Conservation (phyloP, 2,888 invertebrate genomes). For the Sesamia inferens region DNA sequence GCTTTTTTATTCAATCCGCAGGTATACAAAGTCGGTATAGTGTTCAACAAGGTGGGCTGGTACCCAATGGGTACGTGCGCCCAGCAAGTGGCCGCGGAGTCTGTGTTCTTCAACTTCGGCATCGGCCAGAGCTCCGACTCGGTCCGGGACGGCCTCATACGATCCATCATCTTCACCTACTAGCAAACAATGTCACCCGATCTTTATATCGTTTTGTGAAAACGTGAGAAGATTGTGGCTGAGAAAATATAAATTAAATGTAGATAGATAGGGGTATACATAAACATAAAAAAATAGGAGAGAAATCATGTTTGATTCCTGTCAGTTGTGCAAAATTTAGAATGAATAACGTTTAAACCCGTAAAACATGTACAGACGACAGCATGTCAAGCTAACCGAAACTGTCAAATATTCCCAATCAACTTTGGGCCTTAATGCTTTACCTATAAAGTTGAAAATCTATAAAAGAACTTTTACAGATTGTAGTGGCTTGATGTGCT, state of each 20-base stretch:
- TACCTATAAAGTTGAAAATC: no score
- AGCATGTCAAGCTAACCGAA: no score
- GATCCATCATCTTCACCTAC: conserved; percentile 93
- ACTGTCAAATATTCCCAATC: no score
- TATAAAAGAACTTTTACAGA: no score
- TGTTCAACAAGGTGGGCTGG: conserved; percentile 95
- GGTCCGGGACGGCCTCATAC: conserved; percentile 93
- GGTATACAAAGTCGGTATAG: conserved; percentile 95
- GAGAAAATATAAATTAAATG: background rate
- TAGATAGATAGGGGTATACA: background rate
- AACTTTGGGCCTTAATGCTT: no score
- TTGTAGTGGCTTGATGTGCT: no score
- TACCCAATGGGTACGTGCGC: conserved; percentile 95
- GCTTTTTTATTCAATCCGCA: conserved; percentile 87
- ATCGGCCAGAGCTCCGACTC: conserved; percentile 93
- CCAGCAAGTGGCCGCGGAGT: conserved; percentile 92
- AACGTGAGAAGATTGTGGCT: conserved; percentile 39
- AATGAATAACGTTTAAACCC: no score
- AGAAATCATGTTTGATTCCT: no score
- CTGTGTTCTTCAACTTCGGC: conserved; percentile 94
- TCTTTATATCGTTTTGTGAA: conserved; percentile 51
- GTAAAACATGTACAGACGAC: no score
- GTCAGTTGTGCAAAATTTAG: no score
- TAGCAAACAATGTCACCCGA: conserved; percentile 63
- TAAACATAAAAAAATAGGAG: background rate